A percentile compares a stretch with the other conserved stretches of the same genome.
phyloP scores from a whole-genome alignment of 2,797 vertebrate genomes.

The Clarias laeviceps region DNA sequence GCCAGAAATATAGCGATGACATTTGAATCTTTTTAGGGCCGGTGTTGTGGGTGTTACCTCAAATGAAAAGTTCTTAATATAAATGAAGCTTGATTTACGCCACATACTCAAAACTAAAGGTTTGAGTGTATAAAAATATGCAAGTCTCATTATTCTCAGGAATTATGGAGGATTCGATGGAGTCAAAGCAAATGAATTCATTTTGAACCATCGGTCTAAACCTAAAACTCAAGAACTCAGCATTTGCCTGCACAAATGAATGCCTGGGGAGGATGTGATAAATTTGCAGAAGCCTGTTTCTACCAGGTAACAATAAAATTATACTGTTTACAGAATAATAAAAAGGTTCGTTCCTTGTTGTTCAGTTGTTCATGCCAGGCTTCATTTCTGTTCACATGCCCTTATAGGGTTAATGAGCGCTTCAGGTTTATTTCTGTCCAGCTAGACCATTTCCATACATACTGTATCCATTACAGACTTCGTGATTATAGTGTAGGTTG shows the following conservation, averaged over 20 bases:
- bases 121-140: neutral
- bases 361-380: neutral
- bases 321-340: neutral
- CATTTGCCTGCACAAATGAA: neutral
- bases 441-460: neutral
- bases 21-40: neutral
- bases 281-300: neutral
- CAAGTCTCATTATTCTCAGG: neutral
- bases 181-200: neutral
- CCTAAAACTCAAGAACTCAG: neutral
- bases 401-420: neutral
- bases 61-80: neutral
- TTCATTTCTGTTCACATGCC: neutral
- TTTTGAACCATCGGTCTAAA: neutral
- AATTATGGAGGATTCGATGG: neutral
- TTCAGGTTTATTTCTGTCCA: neutral
- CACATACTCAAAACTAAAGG: neutral
- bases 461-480: neutral
- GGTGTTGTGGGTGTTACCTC: neutral
- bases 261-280: neutral
- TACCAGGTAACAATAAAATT: neutral
- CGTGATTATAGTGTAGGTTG: neutral
- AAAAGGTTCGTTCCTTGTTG: neutral
- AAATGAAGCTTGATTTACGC: constrained; percentile 3
- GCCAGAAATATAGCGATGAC: neutral